Conservation (phyloP, 2,888 invertebrate genomes). For the Saturnia pavonia region DNA sequence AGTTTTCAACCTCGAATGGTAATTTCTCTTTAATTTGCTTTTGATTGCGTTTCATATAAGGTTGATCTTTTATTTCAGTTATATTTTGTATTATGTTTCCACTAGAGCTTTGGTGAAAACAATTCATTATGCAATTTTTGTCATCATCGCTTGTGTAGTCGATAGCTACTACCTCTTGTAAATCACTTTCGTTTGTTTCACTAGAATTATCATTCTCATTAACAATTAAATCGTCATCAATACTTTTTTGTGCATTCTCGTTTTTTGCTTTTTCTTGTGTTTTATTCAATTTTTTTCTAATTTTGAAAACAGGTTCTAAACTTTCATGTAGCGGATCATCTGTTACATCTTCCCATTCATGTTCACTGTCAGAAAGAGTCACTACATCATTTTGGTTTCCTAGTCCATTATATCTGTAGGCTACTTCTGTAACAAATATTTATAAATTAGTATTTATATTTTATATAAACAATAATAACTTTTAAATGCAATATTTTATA, state of each 20-base stretch:
- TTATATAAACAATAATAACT: too few relatives aligned
- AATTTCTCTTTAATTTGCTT: neutral
- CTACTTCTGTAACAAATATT: conserved; percentile 52
- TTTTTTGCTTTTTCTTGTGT: conserved; percentile 38
- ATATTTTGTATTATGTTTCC: neutral
- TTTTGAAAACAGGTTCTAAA: conserved; percentile 63
- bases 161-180: neutral
- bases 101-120: neutral
- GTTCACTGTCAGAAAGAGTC: conserved; percentile 50
- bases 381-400: conserved; percentile 41
- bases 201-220: conserved; percentile 40
- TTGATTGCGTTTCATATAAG: neutral
- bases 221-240: conserved; percentile 24
- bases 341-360: conserved; percentile 45
- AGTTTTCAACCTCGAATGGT: conserved; percentile 17
- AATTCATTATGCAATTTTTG: conserved; percentile 17
- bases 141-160: conserved; percentile 37
- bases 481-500: neutral
- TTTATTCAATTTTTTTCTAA: conserved; percentile 46
- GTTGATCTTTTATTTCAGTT: neutral
- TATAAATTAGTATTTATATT: too few relatives aligned
- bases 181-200: conserved; percentile 34
- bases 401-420: conserved; percentile 37
- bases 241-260: conserved; percentile 25
- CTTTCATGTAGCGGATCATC: conserved; percentile 57